Evolutionary conservation across 2,888 invertebrate genomes (phyloP), one percentile per base, ranked within the genome.

Genomic region (Acanthosepion lycidas): DNA sequence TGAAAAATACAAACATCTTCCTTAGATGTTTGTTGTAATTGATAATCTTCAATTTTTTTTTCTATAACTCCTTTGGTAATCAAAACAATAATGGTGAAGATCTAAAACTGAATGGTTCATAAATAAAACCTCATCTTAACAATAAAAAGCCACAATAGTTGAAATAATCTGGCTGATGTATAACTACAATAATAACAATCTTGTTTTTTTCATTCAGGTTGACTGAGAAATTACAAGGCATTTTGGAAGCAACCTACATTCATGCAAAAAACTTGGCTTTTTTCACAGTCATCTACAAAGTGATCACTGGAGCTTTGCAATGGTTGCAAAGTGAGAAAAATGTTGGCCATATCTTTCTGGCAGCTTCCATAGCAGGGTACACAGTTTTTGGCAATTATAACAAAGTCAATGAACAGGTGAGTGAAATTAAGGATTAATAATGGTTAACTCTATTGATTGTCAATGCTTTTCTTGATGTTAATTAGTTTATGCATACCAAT

Each of bases 351-450:
- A 96, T 97, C 23, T 97, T 97, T 94, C 95, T 97, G 0, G 97
- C 97, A 9, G 98, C 98, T 6, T 97, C 97, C 94, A 95, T 97
- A 53, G 97, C 97, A 91, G 98, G 98, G 8, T 98, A 97, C 95
- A 96, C 97, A 49, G 97, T 98, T 6, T 98, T 98, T 96, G 98
- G 98, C 64, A 97, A 97, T 95, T 97, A 97, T 95, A 98, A 98
- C 96, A 97, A 97, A 96, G 97, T 98, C 53, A 98, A 98, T 96
- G 98, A 98, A 97, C 98, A 98, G 97, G 98, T 98, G 95, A 95
- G 95, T 95, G n/a, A 9, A 78, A 78, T 59, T 6, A 64, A 64
- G 64, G 28, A 28, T 64, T 64, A 26, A 64, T 6, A n/a, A n/a
- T 18, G 51, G 8, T 51, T 51, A 12, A 15, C 51, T 51, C 42